These are phyloP conservation scores for Aegotheles bennettii DNA, from an alignment of 2,113 vertebrate genomes.

Conservation along the genomic window DNA sequence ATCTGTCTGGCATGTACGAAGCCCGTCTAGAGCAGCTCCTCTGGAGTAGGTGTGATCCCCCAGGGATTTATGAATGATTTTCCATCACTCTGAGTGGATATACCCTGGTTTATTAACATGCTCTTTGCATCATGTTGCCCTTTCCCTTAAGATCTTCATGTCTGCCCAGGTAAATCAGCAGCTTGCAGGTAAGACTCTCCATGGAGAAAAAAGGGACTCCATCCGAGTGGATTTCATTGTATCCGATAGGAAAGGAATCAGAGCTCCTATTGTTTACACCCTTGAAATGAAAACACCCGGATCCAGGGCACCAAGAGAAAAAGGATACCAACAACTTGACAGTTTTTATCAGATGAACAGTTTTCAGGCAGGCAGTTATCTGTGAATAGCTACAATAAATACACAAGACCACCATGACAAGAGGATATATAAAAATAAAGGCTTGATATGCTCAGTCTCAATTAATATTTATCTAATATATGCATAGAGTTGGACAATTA, in stretches of 20 bases:
- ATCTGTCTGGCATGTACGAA: not conserved
- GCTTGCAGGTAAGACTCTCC: not conserved
- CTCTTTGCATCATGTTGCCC: not conserved
- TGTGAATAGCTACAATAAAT: not conserved
- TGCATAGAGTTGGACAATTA: not conserved
- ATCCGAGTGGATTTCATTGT: fast-evolving
- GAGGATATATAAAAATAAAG: not conserved
- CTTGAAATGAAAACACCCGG: not conserved
- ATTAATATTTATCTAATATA: not conserved
- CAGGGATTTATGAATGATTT: not conserved
- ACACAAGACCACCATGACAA: not conserved
- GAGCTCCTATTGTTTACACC: not conserved
- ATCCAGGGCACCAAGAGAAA: not conserved
- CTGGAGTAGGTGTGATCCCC: not conserved
- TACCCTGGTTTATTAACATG: not conserved
- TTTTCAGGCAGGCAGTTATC: not conserved
- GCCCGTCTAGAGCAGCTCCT: not conserved
- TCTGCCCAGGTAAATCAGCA: not conserved
- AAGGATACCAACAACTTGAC: not conserved
- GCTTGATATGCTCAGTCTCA: not conserved
- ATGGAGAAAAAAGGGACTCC: not conserved
- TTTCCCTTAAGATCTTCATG: not conserved
- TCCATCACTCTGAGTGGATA: not conserved
- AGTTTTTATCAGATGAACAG: not conserved
- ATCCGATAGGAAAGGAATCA: not conserved